These are phyloP conservation scores for Eucera pruinosa DNA, from an alignment of 2,888 invertebrate genomes.

Conservation along the genomic window DNA sequence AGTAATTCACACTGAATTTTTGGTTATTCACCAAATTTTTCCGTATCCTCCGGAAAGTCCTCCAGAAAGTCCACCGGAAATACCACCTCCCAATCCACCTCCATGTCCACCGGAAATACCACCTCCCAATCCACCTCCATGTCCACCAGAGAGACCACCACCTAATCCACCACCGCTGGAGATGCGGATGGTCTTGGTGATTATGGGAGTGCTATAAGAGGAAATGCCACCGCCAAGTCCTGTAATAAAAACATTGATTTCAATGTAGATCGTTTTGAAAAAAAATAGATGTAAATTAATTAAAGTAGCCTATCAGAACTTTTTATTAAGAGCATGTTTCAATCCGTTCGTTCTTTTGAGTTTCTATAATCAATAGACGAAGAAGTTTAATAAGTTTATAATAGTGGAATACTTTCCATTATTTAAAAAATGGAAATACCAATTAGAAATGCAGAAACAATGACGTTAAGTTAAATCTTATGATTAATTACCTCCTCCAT, in stretches of 20 bases:
- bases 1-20: constrained; percentile 8
- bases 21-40: background rate
- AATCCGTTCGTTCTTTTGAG: background rate
- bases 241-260: background rate
- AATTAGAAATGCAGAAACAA: too few species aligned
- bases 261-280: background rate
- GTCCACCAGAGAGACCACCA: constrained; percentile 44
- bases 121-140: constrained; percentile 23
- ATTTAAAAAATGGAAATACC: too few species aligned
- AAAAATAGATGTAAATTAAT: too few species aligned
- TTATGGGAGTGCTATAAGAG: constrained; percentile 1
- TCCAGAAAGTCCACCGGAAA: constrained; percentile 12
- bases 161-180: constrained; percentile 24
- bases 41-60: constrained; percentile 33
- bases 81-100: constrained; percentile 28
- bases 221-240: constrained; percentile 8
- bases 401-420: background rate
- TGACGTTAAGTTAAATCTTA: background rate
- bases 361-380: too few species aligned
- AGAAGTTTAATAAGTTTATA: too few species aligned
- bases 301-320: too few species aligned
- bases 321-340: too few species aligned
- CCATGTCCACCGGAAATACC: constrained; percentile 40
- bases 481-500: constrained; percentile 28
- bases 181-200: background rate